Base-by-base conservation (phyloP, 2,113 vertebrate species). In the Etheostoma spectabile region DNA sequence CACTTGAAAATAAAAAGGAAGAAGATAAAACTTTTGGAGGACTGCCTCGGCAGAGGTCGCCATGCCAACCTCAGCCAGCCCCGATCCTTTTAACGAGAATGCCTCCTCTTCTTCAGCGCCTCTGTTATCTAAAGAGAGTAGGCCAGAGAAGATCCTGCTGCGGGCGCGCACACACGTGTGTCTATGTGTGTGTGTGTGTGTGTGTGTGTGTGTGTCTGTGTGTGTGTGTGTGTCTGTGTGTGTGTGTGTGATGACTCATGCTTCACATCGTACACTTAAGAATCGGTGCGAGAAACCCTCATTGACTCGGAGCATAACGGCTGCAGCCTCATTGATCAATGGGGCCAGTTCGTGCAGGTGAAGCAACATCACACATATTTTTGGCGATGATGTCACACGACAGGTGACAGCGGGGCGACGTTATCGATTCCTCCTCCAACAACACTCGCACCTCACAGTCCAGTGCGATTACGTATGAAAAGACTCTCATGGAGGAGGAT, bases 41-140 rank as follows among this genome's bases (percentile, higher is more conserved):
- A 81, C 82, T 82, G 78, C 73, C 65, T 76, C 69, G 70, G 67
- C 75, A 52, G 66, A n/a, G 85, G 80, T 93, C 81, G 64, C 84
- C 87, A 90, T 90, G 85, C 90, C 90, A 88, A 91, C 91, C 74
- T 73, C 84, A 71, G 70, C 75, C 85, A 76, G 83, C 79, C 84
- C 83, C 85, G n/a, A 68, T 88, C 84, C 84, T 88, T 89, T 90
- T 83, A 89, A 80, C 19, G 59, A 60, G 59, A 63, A 76, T 79
- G 77, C 86, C 83, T 86, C 83, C 87, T n/a, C n/a, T n/a, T 83
- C 86, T 74, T 84, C 73, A 84, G 83, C 79, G 61, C 18, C 38
- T 33, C 48, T 66, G 76, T 77, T 75, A 64, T 74, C 74, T 65
- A 30, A 52, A 78, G 76, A 68, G 45, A 60, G 81, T 27, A 63